These are phyloP conservation scores for Protomyctophum bolini DNA, from an alignment of 2,113 vertebrate species.

Conservation along the genomic window DNA sequence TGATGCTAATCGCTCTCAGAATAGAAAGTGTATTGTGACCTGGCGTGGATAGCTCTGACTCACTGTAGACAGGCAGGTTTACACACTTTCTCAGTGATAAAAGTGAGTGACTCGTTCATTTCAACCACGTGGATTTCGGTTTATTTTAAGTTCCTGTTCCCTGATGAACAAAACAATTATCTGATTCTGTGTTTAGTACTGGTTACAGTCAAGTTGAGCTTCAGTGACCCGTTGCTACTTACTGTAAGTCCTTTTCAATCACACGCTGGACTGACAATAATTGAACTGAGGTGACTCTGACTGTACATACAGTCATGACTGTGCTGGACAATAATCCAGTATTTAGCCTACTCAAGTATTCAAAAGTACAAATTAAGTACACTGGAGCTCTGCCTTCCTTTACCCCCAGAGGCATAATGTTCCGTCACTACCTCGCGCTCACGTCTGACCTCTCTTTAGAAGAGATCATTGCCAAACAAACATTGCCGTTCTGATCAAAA, in stretches of 20 bases:
- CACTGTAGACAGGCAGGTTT: conserved; percentile 14
- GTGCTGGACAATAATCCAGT: background rate
- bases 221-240: no score
- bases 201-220: no score
- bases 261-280: no score
- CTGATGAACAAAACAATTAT: background rate
- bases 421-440: background rate
- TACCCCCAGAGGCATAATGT: background rate
- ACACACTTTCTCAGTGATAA: conserved; percentile 22
- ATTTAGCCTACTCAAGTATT: no score
- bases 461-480: no score
- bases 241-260: no score
- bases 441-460: no score
- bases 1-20: conserved; percentile 26
- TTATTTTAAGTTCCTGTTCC: background rate
- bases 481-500: no score
- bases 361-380: no score
- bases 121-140: background rate
- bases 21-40: conserved; percentile 32
- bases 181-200: conserved; percentile 9
- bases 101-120: conserved; percentile 38
- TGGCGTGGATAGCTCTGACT: conserved; percentile 40
- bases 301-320: background rate
- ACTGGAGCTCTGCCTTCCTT: background rate
- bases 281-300: background rate